Base-by-base conservation (phyloP, 1,140 invertebrate genomes). In the Meloidogyne chitwoodi region DNA sequence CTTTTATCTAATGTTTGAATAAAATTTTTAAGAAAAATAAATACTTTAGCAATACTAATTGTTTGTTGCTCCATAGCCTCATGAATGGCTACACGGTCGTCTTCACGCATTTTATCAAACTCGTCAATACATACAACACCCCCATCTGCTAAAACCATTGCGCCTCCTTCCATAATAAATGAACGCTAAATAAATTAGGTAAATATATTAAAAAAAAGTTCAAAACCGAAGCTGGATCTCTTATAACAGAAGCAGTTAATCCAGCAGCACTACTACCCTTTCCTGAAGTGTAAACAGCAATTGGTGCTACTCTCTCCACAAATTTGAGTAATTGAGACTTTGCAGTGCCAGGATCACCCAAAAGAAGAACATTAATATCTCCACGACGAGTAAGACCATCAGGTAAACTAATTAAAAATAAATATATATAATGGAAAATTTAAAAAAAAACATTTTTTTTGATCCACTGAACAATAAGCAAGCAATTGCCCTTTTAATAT, bases 11-110 rank as follows among this genome's bases (percentile, higher is more conserved):
- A n/a, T n/a, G n/a, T n/a, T n/a, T n/a, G n/a, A n/a, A n/a, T n/a
- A n/a, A n/a, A n/a, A n/a, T n/a, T 38, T 38, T 66, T 22, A 38
- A 69, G 5, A 72, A 64, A 64, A 41, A 44, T 70, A 24, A 70
- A 62, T 72, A 73, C 93, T 90, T 99, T 99, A 1, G 97, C 97
- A 86, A 99, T 99, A 3, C 96, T 98, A 82, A 99, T 99, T 0
- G 97, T 99, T 88, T 99, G 97, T 86, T 99, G 97, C 88, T 99
- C 97, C 97, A 99, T 99, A 41, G 96, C 97, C 89, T 99, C 97
- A 86, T 99, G 97, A 87, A 99, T 99, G 24, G 96, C 96, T 2
- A 99, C 96, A 81, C 96, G 90, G 88, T 99, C 97, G 88, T 99
- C 96, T 89, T 99, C 96, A 79, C 94, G 91, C 97, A 99, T 99